These are phyloP conservation scores for Cyprinus carpio DNA, from an alignment of 2,113 vertebrate species.

Conservation along the genomic window DNA sequence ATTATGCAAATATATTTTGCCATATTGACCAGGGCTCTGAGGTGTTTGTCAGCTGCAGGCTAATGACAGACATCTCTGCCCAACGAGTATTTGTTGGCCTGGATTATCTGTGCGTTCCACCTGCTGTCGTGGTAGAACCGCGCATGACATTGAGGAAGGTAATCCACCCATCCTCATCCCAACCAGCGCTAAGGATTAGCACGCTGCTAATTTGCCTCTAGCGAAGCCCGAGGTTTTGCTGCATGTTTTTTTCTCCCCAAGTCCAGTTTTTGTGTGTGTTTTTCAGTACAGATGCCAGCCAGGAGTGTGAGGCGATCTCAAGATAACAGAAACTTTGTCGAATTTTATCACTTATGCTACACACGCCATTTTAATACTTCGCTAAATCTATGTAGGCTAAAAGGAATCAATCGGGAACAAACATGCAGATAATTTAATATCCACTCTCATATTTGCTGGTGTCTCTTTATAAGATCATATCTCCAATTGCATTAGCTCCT, in stretches of 20 bases:
- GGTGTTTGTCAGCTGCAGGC: conserved; percentile 55
- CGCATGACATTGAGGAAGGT: conserved; percentile 41
- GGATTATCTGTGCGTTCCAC: conserved; percentile 64
- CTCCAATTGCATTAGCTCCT: background rate
- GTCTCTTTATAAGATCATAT: conserved; percentile 7
- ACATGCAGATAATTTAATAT: background rate
- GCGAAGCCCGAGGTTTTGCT: background rate
- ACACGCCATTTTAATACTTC: background rate
- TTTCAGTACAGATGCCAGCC: conserved; percentile 1
- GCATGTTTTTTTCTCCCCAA: background rate
- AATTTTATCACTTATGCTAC: background rate
- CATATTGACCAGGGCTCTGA: background rate
- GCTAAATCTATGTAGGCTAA: background rate
- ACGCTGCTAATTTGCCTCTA: conserved; percentile 35
- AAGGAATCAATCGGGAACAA: conserved; percentile 4
- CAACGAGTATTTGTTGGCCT: conserved; percentile 48
- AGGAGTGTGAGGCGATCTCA: background rate
- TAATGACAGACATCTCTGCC: conserved; percentile 56
- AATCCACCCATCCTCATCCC: conserved; percentile 46
- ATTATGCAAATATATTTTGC: background rate
- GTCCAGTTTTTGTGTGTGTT: background rate
- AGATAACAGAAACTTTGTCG: background rate
- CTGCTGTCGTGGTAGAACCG: conserved; percentile 53
- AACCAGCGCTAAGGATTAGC: conserved; percentile 40
- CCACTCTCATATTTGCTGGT: background rate